A percentile compares a stretch with the other conserved stretches of the same genome.
Conservation (phyloP, 2,113 vertebrate species). For the Oenanthe oenanthe region DNA sequence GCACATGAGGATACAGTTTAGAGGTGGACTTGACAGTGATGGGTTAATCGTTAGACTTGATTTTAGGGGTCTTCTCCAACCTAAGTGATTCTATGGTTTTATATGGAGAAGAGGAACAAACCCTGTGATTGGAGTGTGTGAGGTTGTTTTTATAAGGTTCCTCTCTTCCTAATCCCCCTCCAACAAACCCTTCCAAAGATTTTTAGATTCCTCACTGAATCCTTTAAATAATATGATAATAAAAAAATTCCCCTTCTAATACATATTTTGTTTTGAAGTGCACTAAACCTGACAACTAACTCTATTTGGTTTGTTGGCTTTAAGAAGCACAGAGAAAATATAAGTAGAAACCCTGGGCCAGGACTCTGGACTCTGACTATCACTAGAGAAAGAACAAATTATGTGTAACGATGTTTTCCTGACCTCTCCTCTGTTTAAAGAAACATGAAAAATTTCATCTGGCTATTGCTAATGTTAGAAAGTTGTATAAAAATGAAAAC, state of each 20-base stretch:
- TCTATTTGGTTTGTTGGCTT: not conserved
- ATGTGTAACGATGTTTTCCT: not conserved
- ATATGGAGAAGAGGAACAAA: not conserved
- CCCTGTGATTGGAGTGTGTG: not conserved
- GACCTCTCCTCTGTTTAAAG: not conserved
- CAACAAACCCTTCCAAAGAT: not conserved
- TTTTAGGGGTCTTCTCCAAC: not conserved
- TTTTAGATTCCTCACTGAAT: not conserved
- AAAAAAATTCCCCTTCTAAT: not conserved
- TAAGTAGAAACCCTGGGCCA: not conserved
- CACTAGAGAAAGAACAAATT: not conserved
- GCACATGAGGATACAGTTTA: not conserved
- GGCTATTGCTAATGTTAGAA: not conserved
- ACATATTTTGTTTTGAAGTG: not conserved
- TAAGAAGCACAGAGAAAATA: not conserved
- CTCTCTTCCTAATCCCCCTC: not conserved
- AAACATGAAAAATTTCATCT: conserved; percentile 4
- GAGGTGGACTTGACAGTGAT: not conserved
- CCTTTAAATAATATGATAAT: not conserved
- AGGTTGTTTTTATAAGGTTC: not conserved
- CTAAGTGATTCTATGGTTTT: not conserved
- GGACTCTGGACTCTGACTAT: not conserved
- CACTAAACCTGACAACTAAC: not conserved
- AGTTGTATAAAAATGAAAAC: not conserved
- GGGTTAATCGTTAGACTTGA: not conserved